These are phyloP conservation scores for Cotesia vestalis DNA, from an alignment of 1,140 invertebrate species.

Conservation along the genomic window DNA sequence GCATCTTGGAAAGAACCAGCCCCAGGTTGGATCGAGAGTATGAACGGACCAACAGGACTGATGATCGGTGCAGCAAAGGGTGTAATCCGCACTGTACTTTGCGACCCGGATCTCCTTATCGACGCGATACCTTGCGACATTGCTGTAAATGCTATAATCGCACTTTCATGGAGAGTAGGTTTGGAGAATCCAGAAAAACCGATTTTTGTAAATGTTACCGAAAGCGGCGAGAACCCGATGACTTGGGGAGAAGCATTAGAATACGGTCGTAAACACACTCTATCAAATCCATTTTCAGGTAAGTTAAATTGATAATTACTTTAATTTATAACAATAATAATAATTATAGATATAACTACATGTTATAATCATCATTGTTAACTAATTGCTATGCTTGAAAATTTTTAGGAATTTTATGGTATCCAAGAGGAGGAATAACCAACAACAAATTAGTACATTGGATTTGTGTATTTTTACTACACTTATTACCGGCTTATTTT, in stretches of 20 bases:
- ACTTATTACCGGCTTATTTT: slow-evolving; percentile 83
- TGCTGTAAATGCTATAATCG: slow-evolving; percentile 72
- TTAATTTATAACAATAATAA: not conserved
- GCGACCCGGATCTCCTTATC: slow-evolving; percentile 62
- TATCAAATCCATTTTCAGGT: slow-evolving; percentile 66
- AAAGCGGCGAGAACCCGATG: slow-evolving; percentile 70
- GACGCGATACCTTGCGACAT: slow-evolving; percentile 78
- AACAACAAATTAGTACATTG: slow-evolving; percentile 73
- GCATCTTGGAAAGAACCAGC: slow-evolving; percentile 76
- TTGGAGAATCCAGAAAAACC: slow-evolving; percentile 60
- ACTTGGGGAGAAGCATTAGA: slow-evolving; percentile 83
- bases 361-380: not conserved
- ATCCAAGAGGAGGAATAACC: slow-evolving; percentile 80
- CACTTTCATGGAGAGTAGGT: slow-evolving; percentile 67
- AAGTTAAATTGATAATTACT: not conserved
- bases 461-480: slow-evolving; percentile 76
- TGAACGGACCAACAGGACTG: slow-evolving; percentile 90
- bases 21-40: slow-evolving; percentile 92
- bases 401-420: slow-evolving; percentile 74
- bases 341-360: not conserved
- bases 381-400: slow-evolving; percentile 1
- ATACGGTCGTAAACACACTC: slow-evolving; percentile 67
- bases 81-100: slow-evolving; percentile 77
- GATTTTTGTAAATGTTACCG: slow-evolving; percentile 70
- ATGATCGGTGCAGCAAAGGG: slow-evolving; percentile 84